phyloP scores from a whole-genome alignment of 2,888 invertebrate genomes.

The Ennomos erosarius region DNA sequence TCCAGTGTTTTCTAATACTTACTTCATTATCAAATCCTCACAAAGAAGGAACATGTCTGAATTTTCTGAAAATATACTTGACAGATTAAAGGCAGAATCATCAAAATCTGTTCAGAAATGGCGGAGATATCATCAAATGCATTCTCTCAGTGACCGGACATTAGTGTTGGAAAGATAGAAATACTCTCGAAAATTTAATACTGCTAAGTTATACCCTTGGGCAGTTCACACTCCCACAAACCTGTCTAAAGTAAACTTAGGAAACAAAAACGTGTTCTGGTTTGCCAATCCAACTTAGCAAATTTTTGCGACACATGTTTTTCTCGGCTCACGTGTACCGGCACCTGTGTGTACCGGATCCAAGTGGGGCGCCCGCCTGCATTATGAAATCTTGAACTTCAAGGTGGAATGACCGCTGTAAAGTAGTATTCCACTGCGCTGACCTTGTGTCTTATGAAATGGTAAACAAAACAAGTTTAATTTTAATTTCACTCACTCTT shows the following conservation, averaged over 20 bases:
- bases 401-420: slow-evolving; percentile 28
- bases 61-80: too few relatives aligned
- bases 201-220: slow-evolving; percentile 10
- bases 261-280: slow-evolving; percentile 21
- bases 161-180: not conserved
- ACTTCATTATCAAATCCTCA: too few relatives aligned
- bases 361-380: slow-evolving; percentile 24
- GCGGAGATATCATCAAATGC: too few relatives aligned
- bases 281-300: slow-evolving; percentile 16
- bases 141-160: too few relatives aligned
- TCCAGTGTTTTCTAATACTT: too few relatives aligned
- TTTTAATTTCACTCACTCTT: slow-evolving; percentile 18
- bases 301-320: slow-evolving; percentile 21
- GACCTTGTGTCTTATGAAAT: slow-evolving; percentile 30
- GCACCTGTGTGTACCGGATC: slow-evolving; percentile 3
- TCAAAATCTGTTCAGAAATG: too few relatives aligned
- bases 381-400: slow-evolving; percentile 32
- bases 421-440: slow-evolving; percentile 19
- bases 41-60: too few relatives aligned
- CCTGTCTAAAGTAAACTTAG: slow-evolving; percentile 10
- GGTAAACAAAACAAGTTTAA: slow-evolving; percentile 8
- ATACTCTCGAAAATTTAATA: not conserved
- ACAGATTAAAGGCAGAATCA: too few relatives aligned
- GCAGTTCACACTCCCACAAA: slow-evolving; percentile 13
- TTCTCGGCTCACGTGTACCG: slow-evolving; percentile 21